Evolutionary conservation across 2,797 vertebrate genomes (phyloP), one percentile per base, ranked within the genome.

Genomic region (Tangara arthus): DNA sequence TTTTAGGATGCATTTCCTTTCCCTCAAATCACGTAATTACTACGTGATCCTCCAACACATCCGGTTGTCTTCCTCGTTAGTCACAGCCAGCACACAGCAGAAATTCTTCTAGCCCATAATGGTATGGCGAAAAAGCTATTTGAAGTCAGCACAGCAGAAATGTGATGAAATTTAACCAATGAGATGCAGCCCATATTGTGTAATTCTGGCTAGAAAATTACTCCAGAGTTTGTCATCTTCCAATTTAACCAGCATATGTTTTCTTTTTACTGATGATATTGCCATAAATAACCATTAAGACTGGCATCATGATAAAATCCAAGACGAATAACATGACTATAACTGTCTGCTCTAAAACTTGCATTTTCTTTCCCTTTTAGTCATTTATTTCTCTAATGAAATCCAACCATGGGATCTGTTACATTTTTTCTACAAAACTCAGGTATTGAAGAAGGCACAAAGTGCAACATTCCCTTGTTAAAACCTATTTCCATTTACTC

Each of bases 1-100:
- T 55, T 69, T 86, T 28, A 91, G 87, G 72, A 94, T 86, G 65
- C 18, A 37, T 79, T 94, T 96, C 94, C 95, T 88, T 59, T 94
- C 88, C 91, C 87, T 56, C 82, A 61, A 60, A 79, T 90, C 50
- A 85, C 0, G 0, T 86, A 91, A 93, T 93, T 79, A 93, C 39
- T 52, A 52, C 0, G 0, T n/a, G 28, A 82, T 55, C 39, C 80
- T 20, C 55, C 16, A 55, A 83, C 12, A 83, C n/a, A 78, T 86
- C 85, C 69, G 21, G 50, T 64, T 86, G 71, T 11, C 82, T 5
- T 85, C 68, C 75, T 85, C 4, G 3, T 94, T 82, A 94, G 82
- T 93, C 96, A 95, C 28, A 44, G 65, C 18, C 79, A 95, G 61
- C 34, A 69, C 1, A 52, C 12, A 57, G 69, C 22, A 88, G 35